Base-by-base conservation (phyloP, 2,113 vertebrate species). In the Cochlearius cochlearius region DNA sequence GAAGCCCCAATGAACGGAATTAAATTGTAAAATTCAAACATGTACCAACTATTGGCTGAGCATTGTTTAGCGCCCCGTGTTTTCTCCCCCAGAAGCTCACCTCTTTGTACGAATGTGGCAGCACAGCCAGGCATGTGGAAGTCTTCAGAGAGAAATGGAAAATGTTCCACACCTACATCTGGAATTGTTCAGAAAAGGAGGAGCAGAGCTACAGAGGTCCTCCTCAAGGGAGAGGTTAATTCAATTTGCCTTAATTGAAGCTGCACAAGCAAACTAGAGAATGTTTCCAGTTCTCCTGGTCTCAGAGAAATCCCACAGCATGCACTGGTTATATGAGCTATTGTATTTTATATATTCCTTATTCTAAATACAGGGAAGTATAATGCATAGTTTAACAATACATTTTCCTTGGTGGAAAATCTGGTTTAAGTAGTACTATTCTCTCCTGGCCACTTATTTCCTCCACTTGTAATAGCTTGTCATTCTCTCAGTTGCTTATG, bases 171-270 rank as follows among this genome's bases (percentile, higher is more conserved):
- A 91, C 76, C 92, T 89, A 86, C 92, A 96, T 97, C 94, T 97
- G 96, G 95, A 95, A 95, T 79, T 94, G 58, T 89, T 95, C 96
- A 90, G 62, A 86, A 94, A 91, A 92, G 92, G 92, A 90, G 77
- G 77, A 94, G 86, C 59, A 53, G 74, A 94, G 77, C 69, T 92
- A 72, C 84, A 97, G 92, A 85, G 77, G 66, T 92, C 74, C 58
- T 78, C 32, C 97, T 94, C 89, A 13, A 69, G 94, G 96, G 96
- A 95, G 73, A 83, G n/a, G 74, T 95, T 97, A 96, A 97, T 97
- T 97, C 97, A 96, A 92, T 97, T 97, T 95, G 45, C 84, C 41
- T 82, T 95, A 95, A 95, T 95, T 97, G 97, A 97, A 95, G 92
- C 92, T 82, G 81, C 59, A 79, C 62, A 79, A 95, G 91, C 38